Evolutionary conservation across 2,797 vertebrate genomes (phyloP), one percentile per base, ranked within the genome.

Genomic region (Cuniculus paca): DNA sequence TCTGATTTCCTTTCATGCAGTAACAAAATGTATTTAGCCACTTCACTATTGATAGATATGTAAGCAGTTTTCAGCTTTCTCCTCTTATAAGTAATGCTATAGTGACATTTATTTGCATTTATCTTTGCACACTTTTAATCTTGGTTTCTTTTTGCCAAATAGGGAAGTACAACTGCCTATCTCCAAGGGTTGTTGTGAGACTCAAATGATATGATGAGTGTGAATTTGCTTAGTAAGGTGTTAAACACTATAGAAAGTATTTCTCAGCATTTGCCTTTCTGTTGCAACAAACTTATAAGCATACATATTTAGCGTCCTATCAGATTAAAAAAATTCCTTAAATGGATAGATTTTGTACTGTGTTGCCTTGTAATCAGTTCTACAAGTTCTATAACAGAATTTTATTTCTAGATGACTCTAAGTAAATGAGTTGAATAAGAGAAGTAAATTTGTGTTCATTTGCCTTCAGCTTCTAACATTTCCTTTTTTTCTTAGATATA

Each of bases 111-210:
- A 92, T 88, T 91, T 95, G 81, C 70, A 88, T 72, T 85, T 96
- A 39, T 93, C 72, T 96, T 93, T 87, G 91, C 74, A 89, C 45
- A 78, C 88, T 95, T 96, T 77, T 82, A 77, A 26, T 93, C 81
- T 97, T 74, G 70, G 85, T 88, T 97, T 95, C 90, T 95, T 95
- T 48, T 77, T 95, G 90, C 88, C 90, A 96, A 90, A 80, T 16
- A 81, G n/a, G 52, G 85, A 95, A 68, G 42, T 65, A 42, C 60
- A 90, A 86, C 79, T 95, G 90, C 96, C 70, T 89, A 50, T 86
- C 92, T 95, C 92, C 52, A 82, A 88, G 92, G 92, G 95, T 50
- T 92, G 93, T 90, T 96, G 88, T 95, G 94, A 95, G 88, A 91
- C 75, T 95, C 95, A 96, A 96, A 80, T 94, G 95, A 72, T 74